Conservation (phyloP, 2,113 vertebrate genomes). For the Myiozetetes cayanensis region DNA sequence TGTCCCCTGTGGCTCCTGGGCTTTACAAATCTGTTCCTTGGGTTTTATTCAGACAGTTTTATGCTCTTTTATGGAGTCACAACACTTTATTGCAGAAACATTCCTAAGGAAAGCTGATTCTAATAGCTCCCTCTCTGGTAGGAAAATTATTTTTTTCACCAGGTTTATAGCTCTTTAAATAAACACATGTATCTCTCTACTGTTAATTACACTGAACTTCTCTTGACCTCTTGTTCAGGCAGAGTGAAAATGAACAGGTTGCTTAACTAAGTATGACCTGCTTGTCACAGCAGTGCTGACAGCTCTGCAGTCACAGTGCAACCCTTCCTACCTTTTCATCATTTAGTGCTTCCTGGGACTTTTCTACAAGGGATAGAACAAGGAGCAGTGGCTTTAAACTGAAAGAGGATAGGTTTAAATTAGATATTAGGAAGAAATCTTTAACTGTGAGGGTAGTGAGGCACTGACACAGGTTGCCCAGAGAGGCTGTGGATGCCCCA, state of each 20-base stretch:
- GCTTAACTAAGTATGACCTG: neutral
- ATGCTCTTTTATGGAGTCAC: neutral
- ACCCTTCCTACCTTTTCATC: neutral
- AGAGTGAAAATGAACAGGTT: neutral
- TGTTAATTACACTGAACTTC: neutral
- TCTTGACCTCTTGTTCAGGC: neutral
- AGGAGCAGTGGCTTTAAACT: neutral
- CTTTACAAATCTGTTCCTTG: neutral
- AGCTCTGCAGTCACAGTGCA: neutral
- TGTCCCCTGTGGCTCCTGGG: neutral
- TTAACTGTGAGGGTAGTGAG: neutral
- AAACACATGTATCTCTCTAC: neutral
- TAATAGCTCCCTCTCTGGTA: neutral
- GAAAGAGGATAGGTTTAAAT: neutral
- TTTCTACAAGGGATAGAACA: neutral
- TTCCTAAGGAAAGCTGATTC: neutral
- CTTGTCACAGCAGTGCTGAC: neutral
- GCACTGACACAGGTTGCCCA: neutral
- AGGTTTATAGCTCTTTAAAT: slow-evolving; percentile 6
- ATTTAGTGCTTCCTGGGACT: neutral
- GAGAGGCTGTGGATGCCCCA: neutral
- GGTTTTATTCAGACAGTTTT: slow-evolving; percentile 12
- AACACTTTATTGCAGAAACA: neutral
- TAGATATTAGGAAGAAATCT: neutral
- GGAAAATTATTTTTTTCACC: neutral